Conservation (phyloP, 2,888 invertebrate genomes). For the Drosophila mimica region DNA sequence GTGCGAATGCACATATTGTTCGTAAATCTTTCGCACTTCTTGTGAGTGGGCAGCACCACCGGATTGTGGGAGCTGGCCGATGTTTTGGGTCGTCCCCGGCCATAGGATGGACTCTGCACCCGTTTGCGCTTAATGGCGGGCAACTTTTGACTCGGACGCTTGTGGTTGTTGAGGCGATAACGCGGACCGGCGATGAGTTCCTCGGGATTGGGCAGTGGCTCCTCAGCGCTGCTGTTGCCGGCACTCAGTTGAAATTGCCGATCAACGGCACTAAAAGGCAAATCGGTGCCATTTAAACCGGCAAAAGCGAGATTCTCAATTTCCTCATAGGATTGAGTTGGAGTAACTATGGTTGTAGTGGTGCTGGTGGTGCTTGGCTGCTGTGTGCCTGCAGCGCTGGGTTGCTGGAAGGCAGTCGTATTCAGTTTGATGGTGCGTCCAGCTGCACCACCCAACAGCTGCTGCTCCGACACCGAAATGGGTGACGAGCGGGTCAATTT, state of each 20-base stretch:
- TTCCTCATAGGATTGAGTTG: constrained; percentile 67
- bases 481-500: constrained; percentile 82
- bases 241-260: constrained; percentile 45
- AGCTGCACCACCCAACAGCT: constrained; percentile 57
- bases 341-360: not conserved
- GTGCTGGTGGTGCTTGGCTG: constrained; percentile 14
- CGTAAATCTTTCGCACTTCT: constrained; percentile 89
- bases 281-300: constrained; percentile 82
- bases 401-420: constrained; percentile 78
- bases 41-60: constrained; percentile 60
- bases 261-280: constrained; percentile 48
- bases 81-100: constrained; percentile 61
- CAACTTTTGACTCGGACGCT: constrained; percentile 49
- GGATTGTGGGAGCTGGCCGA: constrained; percentile 83
- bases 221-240: constrained; percentile 57
- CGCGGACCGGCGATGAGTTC: constrained; percentile 81
- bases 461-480: constrained; percentile 67
- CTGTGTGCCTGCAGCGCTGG: constrained; percentile 42
- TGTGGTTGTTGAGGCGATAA: constrained; percentile 72
- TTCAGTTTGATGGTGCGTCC: constrained; percentile 77
- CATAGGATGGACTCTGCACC: constrained; percentile 48
- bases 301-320: constrained; percentile 83
- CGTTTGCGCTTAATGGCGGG: constrained; percentile 77
- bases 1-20: constrained; percentile 90
- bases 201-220: constrained; percentile 82